Conservation (phyloP, 37 sponge, comb jelly and placozoan species). For the Halisarca cf. caerulea region DNA sequence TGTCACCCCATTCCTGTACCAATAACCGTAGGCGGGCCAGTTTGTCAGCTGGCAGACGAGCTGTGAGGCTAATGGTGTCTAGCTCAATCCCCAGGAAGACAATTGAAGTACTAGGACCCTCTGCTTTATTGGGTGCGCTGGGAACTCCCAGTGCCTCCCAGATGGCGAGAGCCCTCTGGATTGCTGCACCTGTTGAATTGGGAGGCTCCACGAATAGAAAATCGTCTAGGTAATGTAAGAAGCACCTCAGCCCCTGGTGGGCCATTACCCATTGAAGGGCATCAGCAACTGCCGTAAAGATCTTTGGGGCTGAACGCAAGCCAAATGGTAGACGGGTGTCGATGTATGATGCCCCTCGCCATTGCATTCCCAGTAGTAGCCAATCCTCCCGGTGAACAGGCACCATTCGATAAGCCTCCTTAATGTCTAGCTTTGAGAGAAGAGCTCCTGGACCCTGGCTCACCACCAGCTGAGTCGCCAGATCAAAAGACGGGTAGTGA, state of each 20-base stretch:
- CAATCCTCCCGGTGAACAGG: conserved; percentile 46
- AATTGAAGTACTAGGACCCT: conserved; percentile 22
- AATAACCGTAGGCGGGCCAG: neutral
- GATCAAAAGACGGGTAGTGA: conserved; percentile 27
- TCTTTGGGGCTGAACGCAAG: conserved; percentile 41
- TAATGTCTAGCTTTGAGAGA: conserved; percentile 34
- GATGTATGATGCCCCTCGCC: conserved; percentile 21
- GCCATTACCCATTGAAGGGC: conserved; percentile 17
- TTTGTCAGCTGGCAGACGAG: conserved; percentile 27
- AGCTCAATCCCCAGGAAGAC: conserved; percentile 37
- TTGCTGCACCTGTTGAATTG: neutral
- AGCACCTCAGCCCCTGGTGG: neutral
- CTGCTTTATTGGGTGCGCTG: conserved; percentile 32
- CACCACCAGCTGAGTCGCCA: neutral
- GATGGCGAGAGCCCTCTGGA: neutral
- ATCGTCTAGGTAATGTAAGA: conserved; percentile 40
- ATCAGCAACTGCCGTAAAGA: conserved; percentile 33
- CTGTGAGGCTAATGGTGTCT: conserved; percentile 25
- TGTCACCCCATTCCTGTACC: neutral
- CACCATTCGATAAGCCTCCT: conserved; percentile 24
- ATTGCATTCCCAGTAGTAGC: conserved; percentile 27
- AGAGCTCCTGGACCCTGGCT: conserved; percentile 20
- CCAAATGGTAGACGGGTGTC: conserved; percentile 46
- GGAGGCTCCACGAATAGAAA: conserved; percentile 26
- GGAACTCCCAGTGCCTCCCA: conserved; percentile 33